Evolutionary conservation across 2,888 invertebrate genomes (phyloP).

Genomic region (Brenthis ino): DNA sequence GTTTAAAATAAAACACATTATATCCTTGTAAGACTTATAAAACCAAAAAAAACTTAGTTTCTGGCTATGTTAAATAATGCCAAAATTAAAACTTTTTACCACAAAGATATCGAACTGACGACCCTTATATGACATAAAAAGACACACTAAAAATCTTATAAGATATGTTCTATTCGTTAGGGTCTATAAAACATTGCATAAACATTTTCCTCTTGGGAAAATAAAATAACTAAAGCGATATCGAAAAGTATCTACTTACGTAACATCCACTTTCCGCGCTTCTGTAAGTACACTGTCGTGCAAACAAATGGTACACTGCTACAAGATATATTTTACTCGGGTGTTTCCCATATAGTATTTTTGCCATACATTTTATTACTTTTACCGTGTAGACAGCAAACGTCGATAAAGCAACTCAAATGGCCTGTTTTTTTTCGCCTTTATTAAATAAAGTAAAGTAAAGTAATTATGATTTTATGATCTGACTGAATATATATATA

Average conservation of each 20-base stretch:
- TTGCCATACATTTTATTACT: neutral
- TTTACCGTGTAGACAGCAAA: neutral
- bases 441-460: too few species aligned
- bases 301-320: constrained; percentile 10
- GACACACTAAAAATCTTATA: neutral
- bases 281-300: constrained; percentile 8
- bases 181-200: constrained; percentile 6
- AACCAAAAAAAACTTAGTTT: too few species aligned
- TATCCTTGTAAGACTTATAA: too few species aligned
- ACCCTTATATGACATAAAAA: too few species aligned
- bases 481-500: too few species aligned
- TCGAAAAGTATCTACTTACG: constrained; percentile 12
- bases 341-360: neutral
- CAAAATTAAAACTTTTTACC: too few species aligned
- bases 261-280: constrained; percentile 20
- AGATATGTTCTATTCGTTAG: neutral
- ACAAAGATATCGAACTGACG: too few species aligned
- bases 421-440: too few species aligned
- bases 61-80: too few species aligned
- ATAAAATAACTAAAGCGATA: constrained; percentile 14
- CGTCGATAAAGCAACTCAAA: too few species aligned
- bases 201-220: constrained; percentile 13
- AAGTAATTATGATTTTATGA: too few species aligned
- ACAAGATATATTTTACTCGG: neutral
- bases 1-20: too few species aligned